Base-by-base conservation (phyloP, 1,140 invertebrate genomes). In the Cotesia chilonis region DNA sequence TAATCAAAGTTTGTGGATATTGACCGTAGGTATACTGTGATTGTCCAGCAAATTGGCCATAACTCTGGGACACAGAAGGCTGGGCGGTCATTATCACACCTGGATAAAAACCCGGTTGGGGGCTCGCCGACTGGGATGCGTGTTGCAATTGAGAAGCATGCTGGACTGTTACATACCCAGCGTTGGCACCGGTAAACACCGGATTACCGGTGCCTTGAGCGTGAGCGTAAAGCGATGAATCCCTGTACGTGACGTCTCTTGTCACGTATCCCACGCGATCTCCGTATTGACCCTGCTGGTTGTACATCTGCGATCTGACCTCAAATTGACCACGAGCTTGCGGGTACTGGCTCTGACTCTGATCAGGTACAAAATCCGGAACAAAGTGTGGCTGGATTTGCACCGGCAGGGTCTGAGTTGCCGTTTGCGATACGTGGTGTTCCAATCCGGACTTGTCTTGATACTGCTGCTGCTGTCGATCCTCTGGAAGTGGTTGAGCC, bases 1-100 rank as follows among this genome's bases (percentile, higher is more conserved):
- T 86, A 69, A 86, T 81, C 1, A 86, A 80, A 3, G 83, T 80
- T 38, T 86, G 84, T 0, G 85, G 82, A 66, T 84, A 86, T 66
- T 85, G 84, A 52, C 77, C 84, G 63, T 87, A 87, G 14, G 83
- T 69, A 55, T 83, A 85, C 36, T 80, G 82, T 3, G 80, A 76
- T 12, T 80, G 82, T 0, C 72, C 68, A n/a, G 75, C 20, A 60
- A 80, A 83, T 38, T 84, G 84, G 20, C 81, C 78, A 47, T 83
- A 87, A 7, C 80, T 60, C 57, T 61, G 64, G 2, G 65, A 37
- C 4, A 37, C 73, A 3, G 84, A 71, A 37, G 78, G 77, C 37
- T 82, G 77, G 7, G 37, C 35, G 3, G 81, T 80, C 17, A 83
- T 76, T 0, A 85, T 78, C 0, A 84, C 78, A 3, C 82, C 77